Base-by-base conservation (phyloP, 2,797 vertebrate species). In the Halcyon chelicuti region DNA sequence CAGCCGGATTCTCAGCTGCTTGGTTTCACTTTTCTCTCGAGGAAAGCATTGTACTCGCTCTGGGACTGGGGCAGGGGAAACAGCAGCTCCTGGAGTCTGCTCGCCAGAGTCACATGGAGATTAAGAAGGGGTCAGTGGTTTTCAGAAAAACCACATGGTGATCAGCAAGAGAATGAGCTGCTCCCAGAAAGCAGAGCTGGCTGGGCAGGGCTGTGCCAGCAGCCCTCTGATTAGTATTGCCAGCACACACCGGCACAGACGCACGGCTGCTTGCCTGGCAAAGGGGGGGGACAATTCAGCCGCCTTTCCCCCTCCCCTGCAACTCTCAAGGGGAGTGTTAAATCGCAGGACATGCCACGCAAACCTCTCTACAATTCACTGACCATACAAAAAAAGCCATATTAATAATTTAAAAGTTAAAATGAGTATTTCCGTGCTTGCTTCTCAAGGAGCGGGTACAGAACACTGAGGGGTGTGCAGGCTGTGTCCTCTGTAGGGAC, bases 191-290 rank as follows among this genome's bases (percentile, higher is more conserved):
- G 10, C 21, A 65, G 54, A 11, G 52, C 4, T 67, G 8, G 35
- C 17, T 10, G 72, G 10, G 70, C 82, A 87, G 65, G 47, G 63
- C 57, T 49, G 21, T 72, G 92, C 51, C 88, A 83, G 77, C 60
- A 61, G 57, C 0, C 25, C 0, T 29, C 10, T 44, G 40, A 93
- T 87, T 89, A 93, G 90, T 6, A 89, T 89, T 87, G 71, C 71
- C 67, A 79, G 81, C 94, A 91, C 88, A 84, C 85, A 8, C 58
- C 55, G 1, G 18, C 65, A 87, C 84, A 94, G 81, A 91, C 62
- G 77, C 77, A 35, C 1, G 51, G 49, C 92, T 93, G 84, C 35
- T 58, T 86, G 57, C 88, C 51, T 82, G 85, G 74, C 31, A 84
- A 4, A 80, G 63, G 51, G 28, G 0, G 76, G 4, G 70, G 71